Conservation (phyloP, 2,113 vertebrate species). For the Spea multiplicata region DNA sequence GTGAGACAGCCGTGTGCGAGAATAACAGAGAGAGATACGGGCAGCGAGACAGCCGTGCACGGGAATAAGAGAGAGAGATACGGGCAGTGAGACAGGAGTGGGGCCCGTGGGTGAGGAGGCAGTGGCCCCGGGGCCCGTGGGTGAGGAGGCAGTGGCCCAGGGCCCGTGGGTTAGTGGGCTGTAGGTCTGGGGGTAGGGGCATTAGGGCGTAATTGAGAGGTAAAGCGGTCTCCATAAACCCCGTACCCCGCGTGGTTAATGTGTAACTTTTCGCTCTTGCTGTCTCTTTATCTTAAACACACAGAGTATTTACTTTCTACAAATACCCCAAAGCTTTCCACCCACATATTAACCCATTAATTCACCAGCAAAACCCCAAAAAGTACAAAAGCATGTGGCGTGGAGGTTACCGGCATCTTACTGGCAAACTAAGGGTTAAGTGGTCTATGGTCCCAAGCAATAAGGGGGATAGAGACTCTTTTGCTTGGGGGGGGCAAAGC, state of each 20-base stretch:
- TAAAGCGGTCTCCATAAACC: constrained; percentile 46
- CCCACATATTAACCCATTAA: neutral
- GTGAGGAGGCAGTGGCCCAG: no score
- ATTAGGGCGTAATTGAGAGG: no score
- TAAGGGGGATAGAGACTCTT: neutral
- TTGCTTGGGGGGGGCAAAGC: neutral
- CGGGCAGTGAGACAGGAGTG: no score
- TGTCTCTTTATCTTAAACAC: constrained; percentile 29
- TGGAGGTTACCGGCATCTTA: neutral
- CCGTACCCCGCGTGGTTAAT: constrained; percentile 48
- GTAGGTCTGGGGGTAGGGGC: no score
- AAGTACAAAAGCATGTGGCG: neutral
- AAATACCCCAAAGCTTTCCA: constrained; percentile 26
- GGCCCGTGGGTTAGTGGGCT: no score
- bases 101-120: no score
- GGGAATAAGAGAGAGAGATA: no score
- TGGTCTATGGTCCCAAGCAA: neutral
- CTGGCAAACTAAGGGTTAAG: no score
- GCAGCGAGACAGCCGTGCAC: no score
- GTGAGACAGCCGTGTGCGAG: no score
- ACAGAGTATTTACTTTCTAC: constrained; percentile 35
- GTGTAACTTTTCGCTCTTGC: constrained; percentile 20
- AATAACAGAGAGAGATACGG: no score
- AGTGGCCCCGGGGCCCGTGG: no score
- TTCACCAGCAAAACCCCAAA: neutral